Evolutionary conservation across 1,140 invertebrate species (phyloP).

Genomic region (Paralvinella palmiformis): DNA sequence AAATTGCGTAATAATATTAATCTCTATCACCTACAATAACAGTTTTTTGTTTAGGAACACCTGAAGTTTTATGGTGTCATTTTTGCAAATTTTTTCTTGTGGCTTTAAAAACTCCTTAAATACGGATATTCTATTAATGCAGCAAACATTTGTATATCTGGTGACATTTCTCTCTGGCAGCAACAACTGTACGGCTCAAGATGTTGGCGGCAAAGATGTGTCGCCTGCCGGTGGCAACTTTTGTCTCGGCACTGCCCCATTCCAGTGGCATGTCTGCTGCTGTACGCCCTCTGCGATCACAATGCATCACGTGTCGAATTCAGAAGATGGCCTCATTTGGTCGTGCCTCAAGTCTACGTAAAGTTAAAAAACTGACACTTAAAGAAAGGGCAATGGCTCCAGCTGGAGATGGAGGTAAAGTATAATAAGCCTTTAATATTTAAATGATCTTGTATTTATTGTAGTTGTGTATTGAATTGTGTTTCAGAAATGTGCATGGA

Average conservation of each 20-base stretch:
- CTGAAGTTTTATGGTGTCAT: too few relatives aligned
- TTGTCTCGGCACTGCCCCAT: conserved; percentile 28
- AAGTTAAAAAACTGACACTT: conserved; percentile 33
- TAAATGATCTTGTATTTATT: conserved; percentile 2
- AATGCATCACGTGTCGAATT: too few relatives aligned
- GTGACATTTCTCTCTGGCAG: too few relatives aligned
- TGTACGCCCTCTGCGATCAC: too few relatives aligned
- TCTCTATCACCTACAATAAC: too few relatives aligned
- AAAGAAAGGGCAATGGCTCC: conserved; percentile 53
- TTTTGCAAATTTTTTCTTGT: too few relatives aligned
- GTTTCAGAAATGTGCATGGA: background rate
- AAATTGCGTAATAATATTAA: too few relatives aligned
- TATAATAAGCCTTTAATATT: background rate
- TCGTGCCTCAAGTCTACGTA: conserved; percentile 6
- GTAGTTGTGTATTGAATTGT: conserved; percentile 1
- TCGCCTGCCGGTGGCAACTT: conserved; percentile 30
- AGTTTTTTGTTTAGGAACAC: too few relatives aligned
- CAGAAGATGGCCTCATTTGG: background rate
- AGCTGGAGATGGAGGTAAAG: conserved; percentile 53
- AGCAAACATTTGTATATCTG: too few relatives aligned
- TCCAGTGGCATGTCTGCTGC: background rate
- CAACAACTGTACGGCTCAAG: too few relatives aligned
- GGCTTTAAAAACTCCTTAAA: too few relatives aligned
- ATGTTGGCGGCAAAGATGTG: background rate
- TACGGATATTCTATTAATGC: too few relatives aligned